Percentiles rank a stretch among this genome's conserved stretches.
Evolutionary conservation across 1,140 invertebrate species (phyloP).

Genomic region (Drosophila obscura): DNA sequence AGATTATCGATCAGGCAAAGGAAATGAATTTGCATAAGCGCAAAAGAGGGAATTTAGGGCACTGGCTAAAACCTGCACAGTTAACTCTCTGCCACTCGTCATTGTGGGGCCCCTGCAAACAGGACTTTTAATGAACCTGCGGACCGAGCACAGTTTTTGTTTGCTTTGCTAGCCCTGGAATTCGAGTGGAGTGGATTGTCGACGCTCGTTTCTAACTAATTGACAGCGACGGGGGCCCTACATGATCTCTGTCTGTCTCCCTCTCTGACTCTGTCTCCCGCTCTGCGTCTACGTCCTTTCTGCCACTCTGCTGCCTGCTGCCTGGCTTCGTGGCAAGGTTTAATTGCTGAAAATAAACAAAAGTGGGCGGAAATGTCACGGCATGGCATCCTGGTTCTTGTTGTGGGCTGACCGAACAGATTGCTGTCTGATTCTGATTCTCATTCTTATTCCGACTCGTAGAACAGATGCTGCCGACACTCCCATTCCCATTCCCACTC

Average conservation of each 20-base stretch:
- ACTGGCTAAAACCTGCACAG: too few relatives aligned
- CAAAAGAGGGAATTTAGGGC: slow-evolving; percentile 7
- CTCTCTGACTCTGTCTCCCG: slow-evolving; percentile 1
- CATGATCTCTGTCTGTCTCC: slow-evolving; percentile 23
- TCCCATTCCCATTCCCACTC: slow-evolving; percentile 35
- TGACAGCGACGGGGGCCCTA: slow-evolving; percentile 50
- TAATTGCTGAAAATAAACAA: slow-evolving; percentile 67
- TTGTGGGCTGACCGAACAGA: slow-evolving; percentile 57
- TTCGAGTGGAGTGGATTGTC: slow-evolving; percentile 54
- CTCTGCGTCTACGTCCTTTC: not conserved
- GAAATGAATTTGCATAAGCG: slow-evolving; percentile 40
- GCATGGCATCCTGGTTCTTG: not conserved
- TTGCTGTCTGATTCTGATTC: slow-evolving; percentile 51
- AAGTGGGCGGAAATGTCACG: not conserved
- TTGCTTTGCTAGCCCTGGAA: slow-evolving; percentile 28
- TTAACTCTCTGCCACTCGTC: not conserved
- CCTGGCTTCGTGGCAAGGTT: slow-evolving; percentile 57
- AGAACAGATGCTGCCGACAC: slow-evolving; percentile 25
- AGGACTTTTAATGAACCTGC: slow-evolving; percentile 66
- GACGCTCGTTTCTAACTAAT: slow-evolving; percentile 54
- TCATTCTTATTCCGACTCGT: not conserved
- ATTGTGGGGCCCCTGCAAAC: slow-evolving; percentile 31
- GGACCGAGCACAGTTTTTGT: slow-evolving; percentile 2
- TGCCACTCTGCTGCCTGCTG: slow-evolving; percentile 16
- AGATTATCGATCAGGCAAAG: slow-evolving; percentile 31